Percentiles rank a stretch among this genome's conserved stretches.
These are phyloP conservation scores for Antitype chi DNA, from an alignment of 2,888 invertebrate genomes.

Conservation along the genomic window DNA sequence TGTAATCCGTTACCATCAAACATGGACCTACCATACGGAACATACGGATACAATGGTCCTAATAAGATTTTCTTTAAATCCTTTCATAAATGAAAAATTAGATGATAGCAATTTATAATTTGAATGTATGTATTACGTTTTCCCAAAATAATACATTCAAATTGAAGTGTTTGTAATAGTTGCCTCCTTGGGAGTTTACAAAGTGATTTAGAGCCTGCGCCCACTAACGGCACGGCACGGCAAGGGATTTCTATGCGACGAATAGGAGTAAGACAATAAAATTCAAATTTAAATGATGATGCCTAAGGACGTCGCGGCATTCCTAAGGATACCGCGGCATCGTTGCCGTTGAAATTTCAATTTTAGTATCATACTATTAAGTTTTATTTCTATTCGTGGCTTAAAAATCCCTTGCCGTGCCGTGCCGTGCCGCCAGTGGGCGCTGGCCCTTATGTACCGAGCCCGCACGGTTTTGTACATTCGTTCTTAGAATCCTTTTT, in stretches of 20 bases:
- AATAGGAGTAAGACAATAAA: too few relatives aligned
- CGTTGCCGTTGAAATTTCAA: too few relatives aligned
- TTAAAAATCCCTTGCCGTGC: too few relatives aligned
- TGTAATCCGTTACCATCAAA: neutral
- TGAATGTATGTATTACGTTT: neutral
- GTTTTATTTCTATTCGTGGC: too few relatives aligned
- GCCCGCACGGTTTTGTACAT: conserved; percentile 11
- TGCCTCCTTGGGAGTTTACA: neutral
- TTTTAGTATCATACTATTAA: too few relatives aligned
- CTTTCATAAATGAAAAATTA: neutral
- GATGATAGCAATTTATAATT: neutral
- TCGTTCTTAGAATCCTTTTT: conserved; percentile 18
- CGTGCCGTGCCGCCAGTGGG: too few relatives aligned
- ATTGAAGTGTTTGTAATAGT: neutral
- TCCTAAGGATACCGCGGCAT: too few relatives aligned
- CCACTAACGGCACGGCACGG: too few relatives aligned
- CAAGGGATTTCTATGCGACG: too few relatives aligned
- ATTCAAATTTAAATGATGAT: too few relatives aligned
- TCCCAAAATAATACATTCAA: neutral
- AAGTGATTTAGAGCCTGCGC: conserved; percentile 15
- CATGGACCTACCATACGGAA: neutral
- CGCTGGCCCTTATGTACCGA: conserved; percentile 13
- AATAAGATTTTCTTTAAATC: neutral
- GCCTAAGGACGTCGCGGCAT: too few relatives aligned
- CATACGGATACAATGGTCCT: neutral